Conservation (phyloP, 2,797 vertebrate genomes). For the Acrossocheilus wenchowensis region DNA sequence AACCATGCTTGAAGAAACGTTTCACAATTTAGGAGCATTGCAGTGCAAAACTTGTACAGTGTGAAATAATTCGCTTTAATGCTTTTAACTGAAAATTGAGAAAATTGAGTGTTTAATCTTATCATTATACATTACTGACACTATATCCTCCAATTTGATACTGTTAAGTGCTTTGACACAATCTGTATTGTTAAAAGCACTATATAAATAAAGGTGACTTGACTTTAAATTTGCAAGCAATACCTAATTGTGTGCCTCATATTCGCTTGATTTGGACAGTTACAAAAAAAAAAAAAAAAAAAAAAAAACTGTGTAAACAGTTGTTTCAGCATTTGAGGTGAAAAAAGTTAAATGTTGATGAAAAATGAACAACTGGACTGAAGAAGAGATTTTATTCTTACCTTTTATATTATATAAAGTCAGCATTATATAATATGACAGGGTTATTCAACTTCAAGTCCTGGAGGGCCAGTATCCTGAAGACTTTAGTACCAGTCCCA, state of each 20-base stretch:
- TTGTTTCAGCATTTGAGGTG: background rate
- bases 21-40: background rate
- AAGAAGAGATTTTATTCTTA: no score
- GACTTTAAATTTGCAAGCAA: background rate
- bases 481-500: background rate
- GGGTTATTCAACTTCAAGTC: no score
- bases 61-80: background rate
- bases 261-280: background rate
- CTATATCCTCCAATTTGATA: no score
- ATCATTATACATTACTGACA: no score
- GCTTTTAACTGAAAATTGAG: no score
- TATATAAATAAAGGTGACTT: no score
- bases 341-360: background rate
- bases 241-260: background rate
- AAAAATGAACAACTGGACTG: background rate
- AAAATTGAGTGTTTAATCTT: no score
- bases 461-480: background rate
- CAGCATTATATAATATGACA: no score
- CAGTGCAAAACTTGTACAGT: background rate
- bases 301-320: background rate
- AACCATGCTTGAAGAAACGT: background rate
- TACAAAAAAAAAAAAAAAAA: background rate
- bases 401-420: no score
- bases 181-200: no score
- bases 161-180: no score